Evolutionary conservation across 2,888 invertebrate species (phyloP).

Genomic region (Tipula confusa): DNA sequence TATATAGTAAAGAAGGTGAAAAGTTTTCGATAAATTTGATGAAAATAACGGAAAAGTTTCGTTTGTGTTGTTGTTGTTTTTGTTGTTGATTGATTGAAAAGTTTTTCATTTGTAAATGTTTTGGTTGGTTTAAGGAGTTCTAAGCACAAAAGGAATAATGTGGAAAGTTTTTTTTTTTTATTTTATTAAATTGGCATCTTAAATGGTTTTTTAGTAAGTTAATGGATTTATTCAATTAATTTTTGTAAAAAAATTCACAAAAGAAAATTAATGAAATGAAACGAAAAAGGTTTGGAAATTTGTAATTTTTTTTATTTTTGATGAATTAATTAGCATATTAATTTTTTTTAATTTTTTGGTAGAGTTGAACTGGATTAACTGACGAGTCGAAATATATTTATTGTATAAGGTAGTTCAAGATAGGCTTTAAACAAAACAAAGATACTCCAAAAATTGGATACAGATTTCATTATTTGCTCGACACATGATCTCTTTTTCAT

Average conservation of each 20-base stretch:
- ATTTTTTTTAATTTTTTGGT: too few relatives aligned
- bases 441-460: too few relatives aligned
- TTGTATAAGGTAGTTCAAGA: too few relatives aligned
- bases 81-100: neutral
- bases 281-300: neutral
- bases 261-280: neutral
- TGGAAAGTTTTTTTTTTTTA: neutral
- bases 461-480: too few relatives aligned
- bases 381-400: too few relatives aligned
- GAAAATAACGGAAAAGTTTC: neutral
- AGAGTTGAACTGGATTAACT: too few relatives aligned
- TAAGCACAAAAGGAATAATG: neutral
- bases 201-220: neutral
- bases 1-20: neutral
- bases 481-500: too few relatives aligned
- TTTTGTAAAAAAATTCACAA: neutral
- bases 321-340: too few relatives aligned
- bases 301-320: too few relatives aligned
- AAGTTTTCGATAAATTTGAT: constrained; percentile 7
- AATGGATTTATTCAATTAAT: neutral
- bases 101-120: constrained; percentile 8
- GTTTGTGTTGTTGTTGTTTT: neutral
- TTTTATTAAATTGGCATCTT: constrained; percentile 14
- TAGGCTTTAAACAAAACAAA: too few relatives aligned
- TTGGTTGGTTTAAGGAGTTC: neutral